Percentiles rank a stretch among this genome's conserved stretches.
Evolutionary conservation across 2,888 invertebrate genomes (phyloP).

Genomic region (Coremacera marginata): DNA sequence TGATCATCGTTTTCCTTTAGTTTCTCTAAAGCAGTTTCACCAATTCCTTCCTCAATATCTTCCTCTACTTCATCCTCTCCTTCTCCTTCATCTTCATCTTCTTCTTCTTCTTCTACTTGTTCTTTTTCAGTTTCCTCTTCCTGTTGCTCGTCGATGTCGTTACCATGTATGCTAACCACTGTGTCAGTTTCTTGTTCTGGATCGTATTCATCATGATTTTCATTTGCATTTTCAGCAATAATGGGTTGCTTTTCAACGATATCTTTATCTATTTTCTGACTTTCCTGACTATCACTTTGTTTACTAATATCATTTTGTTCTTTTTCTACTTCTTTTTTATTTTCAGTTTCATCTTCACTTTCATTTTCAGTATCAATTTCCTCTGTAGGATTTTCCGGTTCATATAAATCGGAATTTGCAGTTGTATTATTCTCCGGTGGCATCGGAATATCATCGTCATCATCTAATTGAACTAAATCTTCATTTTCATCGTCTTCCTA

Average conservation of each 20-base stretch:
- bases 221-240: conserved; percentile 34
- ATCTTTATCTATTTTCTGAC: conserved; percentile 14
- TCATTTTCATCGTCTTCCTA: conserved; percentile 71
- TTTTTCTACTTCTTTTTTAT: conserved; percentile 38
- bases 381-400: conserved; percentile 67
- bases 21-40: conserved; percentile 9
- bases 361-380: conserved; percentile 52
- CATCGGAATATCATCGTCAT: conserved; percentile 66
- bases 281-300: conserved; percentile 7
- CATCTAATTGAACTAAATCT: conserved; percentile 69
- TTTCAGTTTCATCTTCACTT: conserved; percentile 26
- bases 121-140: conserved; percentile 30
- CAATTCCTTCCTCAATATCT: conserved; percentile 22
- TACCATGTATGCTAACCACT: conserved; percentile 22
- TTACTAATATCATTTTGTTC: conserved; percentile 19
- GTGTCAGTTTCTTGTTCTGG: conserved; percentile 42
- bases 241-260: conserved; percentile 42
- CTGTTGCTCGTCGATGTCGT: neutral
- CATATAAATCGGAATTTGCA: conserved; percentile 59
- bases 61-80: neutral
- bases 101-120: neutral
- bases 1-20: conserved; percentile 32
- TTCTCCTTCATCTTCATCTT: conserved; percentile 22
- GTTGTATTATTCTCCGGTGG: conserved; percentile 57
- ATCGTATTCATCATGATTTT: conserved; percentile 42